phyloP scores from a whole-genome alignment of 2,888 invertebrate genomes.

The Sericinus montela region DNA sequence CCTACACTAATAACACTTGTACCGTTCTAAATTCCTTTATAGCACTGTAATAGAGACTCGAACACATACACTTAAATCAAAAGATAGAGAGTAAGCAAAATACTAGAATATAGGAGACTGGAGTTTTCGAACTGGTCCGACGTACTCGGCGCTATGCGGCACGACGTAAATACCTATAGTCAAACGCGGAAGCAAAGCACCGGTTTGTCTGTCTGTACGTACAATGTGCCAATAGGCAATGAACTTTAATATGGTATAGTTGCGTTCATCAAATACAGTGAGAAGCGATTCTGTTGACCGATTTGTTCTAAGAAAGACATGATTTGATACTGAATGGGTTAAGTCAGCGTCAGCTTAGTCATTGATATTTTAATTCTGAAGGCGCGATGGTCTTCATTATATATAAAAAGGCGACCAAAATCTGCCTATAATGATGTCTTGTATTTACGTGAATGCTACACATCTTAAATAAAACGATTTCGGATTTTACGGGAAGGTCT shows the following conservation, averaged over 20 bases:
- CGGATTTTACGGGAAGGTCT: no score
- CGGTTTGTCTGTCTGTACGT: conserved; percentile 18
- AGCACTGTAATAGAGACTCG: not conserved
- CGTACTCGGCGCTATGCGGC: conserved; percentile 51
- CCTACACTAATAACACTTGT: not conserved
- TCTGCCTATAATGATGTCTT: no score
- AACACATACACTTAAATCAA: not conserved
- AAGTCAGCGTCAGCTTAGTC: no score
- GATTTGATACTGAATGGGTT: no score
- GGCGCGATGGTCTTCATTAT: no score
- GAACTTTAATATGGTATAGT: conserved; percentile 7
- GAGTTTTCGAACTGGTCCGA: conserved; percentile 31
- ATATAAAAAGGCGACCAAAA: no score
- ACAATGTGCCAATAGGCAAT: conserved; percentile 14
- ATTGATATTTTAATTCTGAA: no score
- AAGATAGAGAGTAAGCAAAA: conserved; percentile 3
- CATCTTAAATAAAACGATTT: no score
- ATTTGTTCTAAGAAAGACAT: no score
- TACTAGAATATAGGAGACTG: not conserved
- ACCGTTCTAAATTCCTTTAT: not conserved
- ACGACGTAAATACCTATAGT: conserved; percentile 37
- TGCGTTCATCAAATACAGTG: no score
- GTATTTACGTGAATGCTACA: no score
- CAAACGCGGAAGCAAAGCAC: conserved; percentile 28
- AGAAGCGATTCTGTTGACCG: no score